A percentile compares a stretch with the other conserved stretches of the same genome.
Evolutionary conservation across 53 echinoderm and acorn worm species (phyloP).

Genomic region (Paelopatides confundens): DNA sequence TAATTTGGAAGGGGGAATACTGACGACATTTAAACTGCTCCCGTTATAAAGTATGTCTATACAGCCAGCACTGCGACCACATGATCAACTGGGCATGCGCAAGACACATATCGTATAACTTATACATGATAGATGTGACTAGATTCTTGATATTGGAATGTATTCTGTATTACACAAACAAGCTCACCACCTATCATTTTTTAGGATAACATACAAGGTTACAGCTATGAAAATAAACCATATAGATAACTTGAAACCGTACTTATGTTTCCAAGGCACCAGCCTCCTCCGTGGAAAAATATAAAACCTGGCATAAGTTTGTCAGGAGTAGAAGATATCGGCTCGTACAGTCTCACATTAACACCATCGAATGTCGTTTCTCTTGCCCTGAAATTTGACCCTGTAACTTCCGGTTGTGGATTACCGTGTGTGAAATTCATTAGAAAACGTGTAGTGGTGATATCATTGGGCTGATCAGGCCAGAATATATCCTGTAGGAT

Average conservation of each 20-base stretch:
- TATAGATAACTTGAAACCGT: background rate
- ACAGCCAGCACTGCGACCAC: too few relatives aligned
- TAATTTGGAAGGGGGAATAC: too few relatives aligned
- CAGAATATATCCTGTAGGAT: background rate
- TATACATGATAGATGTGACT: too few relatives aligned
- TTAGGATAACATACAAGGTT: too few relatives aligned
- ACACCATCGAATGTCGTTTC: constrained; percentile 12
- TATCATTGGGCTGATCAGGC: background rate
- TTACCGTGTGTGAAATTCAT: background rate
- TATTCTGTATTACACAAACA: too few relatives aligned
- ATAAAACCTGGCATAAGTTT: constrained; percentile 12
- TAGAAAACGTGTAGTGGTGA: background rate
- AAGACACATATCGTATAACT: too few relatives aligned
- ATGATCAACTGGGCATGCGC: too few relatives aligned
- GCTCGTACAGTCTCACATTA: background rate
- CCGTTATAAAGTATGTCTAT: too few relatives aligned
- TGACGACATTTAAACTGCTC: too few relatives aligned
- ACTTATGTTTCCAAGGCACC: constrained; percentile 14
- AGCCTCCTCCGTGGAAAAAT: constrained; percentile 13
- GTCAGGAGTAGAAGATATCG: background rate
- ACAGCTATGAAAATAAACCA: background rate
- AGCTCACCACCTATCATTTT: too few relatives aligned
- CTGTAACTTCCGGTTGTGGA: background rate
- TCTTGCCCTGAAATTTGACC: constrained; percentile 22
- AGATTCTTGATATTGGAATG: too few relatives aligned